Conservation (phyloP, 2,113 vertebrate genomes). For the Calyptommatus sinebrachiatus region DNA sequence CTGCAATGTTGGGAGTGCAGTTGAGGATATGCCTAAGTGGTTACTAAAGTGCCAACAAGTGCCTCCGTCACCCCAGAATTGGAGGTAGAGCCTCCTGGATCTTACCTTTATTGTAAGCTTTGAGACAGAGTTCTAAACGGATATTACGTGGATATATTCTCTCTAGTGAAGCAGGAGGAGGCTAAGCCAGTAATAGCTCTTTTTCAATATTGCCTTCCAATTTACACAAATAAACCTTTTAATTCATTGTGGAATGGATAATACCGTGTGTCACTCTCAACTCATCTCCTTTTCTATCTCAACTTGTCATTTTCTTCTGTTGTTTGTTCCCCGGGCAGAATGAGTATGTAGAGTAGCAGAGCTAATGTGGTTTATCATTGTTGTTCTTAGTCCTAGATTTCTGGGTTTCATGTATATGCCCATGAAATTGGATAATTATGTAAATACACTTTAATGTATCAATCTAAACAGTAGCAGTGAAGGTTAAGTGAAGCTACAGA, state of each 20-base stretch:
- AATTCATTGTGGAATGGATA: background rate
- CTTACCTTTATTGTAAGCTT: too few relatives aligned
- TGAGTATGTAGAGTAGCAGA: background rate
- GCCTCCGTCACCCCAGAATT: too few relatives aligned
- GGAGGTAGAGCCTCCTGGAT: too few relatives aligned
- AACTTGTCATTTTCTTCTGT: constrained; percentile 6
- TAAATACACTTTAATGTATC: constrained; percentile 29
- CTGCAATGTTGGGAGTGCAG: too few relatives aligned
- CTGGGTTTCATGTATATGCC: constrained; percentile 33
- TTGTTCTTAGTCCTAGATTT: constrained; percentile 8
- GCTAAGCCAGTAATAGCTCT: background rate
- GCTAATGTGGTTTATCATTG: constrained; percentile 9
- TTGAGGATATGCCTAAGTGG: too few relatives aligned
- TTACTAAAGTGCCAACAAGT: too few relatives aligned
- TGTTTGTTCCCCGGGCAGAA: background rate
- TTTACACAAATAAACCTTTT: background rate
- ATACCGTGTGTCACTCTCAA: background rate
- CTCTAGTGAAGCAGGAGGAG: too few relatives aligned
- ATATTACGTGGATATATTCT: too few relatives aligned
- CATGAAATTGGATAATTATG: constrained; percentile 37
- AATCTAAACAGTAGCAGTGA: constrained; percentile 51
- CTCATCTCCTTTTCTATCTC: background rate
- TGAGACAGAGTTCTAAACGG: too few relatives aligned
- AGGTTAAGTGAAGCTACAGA: constrained; percentile 43
- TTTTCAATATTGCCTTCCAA: background rate